These are phyloP conservation scores for Cottus gobio DNA, from an alignment of 2,113 vertebrate genomes.

Conservation along the genomic window DNA sequence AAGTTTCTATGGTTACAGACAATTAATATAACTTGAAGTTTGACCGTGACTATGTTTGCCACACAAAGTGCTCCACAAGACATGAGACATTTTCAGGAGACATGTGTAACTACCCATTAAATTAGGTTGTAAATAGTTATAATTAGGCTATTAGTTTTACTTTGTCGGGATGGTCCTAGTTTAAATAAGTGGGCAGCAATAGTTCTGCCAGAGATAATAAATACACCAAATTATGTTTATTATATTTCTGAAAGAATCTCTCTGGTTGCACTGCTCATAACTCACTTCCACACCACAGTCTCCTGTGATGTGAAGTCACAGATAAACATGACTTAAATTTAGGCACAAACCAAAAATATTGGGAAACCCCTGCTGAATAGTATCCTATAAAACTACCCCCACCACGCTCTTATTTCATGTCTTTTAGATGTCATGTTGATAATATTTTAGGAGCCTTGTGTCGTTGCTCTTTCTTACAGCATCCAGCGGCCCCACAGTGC, in stretches of 20 bases:
- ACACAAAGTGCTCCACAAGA: not conserved
- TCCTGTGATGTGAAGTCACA: constrained; percentile 31
- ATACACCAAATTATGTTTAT: constrained; percentile 1
- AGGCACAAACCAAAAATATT: constrained; percentile 3
- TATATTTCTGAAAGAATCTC: constrained; percentile 12
- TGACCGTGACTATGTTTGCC: not conserved
- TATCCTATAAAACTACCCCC: constrained; percentile 1
- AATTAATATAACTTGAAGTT: not conserved
- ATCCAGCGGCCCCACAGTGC: constrained; percentile 48
- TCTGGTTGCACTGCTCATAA: constrained; percentile 29
- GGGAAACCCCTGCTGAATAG: constrained; percentile 19
- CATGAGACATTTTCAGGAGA: not conserved
- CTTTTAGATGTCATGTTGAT: constrained; percentile 44
- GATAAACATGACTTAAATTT: constrained; percentile 61
- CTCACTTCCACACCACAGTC: constrained; percentile 42
- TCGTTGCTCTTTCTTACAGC: constrained; percentile 50
- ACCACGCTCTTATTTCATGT: constrained; percentile 3
- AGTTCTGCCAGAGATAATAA: not conserved
- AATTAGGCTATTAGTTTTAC: not conserved
- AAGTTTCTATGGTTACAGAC: not conserved
- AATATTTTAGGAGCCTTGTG: constrained; percentile 55
- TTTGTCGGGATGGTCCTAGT: not conserved
- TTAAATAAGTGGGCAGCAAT: not conserved
- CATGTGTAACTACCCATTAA: not conserved
- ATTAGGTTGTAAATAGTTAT: not conserved